Conservation (phyloP, 2,888 invertebrate genomes). For the Teinopalpus imperialis region DNA sequence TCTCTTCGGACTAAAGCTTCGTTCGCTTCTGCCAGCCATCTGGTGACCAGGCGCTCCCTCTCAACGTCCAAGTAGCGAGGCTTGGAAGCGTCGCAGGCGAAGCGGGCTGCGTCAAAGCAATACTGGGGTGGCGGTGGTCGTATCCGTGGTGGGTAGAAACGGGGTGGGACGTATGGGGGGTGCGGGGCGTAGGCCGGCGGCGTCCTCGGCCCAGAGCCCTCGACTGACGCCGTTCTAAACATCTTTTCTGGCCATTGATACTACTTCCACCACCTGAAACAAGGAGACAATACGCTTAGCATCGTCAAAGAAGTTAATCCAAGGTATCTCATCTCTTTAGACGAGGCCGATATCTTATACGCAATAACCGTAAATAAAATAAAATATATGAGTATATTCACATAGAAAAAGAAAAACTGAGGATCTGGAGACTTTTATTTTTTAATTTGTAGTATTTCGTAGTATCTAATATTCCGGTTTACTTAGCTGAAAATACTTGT, state of each 20-base stretch:
- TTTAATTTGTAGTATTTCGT: no score
- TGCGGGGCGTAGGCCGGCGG: constrained; percentile 78
- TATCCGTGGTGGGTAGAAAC: constrained; percentile 71
- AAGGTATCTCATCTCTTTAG: no score
- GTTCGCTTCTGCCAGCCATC: constrained; percentile 78
- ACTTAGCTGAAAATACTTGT: no score
- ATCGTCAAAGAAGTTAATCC: no score
- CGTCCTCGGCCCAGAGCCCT: constrained; percentile 77
- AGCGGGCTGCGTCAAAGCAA: constrained; percentile 78
- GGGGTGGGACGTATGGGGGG: constrained; percentile 66
- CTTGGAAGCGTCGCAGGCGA: constrained; percentile 76
- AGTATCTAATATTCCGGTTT: no score
- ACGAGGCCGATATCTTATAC: no score
- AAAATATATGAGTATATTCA: no score
- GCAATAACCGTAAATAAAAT: no score
- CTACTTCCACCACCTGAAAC: constrained; percentile 56
- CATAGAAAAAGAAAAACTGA: no score
- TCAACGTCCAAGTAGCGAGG: constrained; percentile 76
- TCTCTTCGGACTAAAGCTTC: constrained; percentile 72
- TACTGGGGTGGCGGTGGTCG: constrained; percentile 76
- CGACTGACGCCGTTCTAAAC: constrained; percentile 79
- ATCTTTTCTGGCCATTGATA: constrained; percentile 73
- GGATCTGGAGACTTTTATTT: no score
- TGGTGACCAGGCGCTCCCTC: constrained; percentile 69
- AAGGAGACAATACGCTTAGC: constrained; percentile 31